Base-by-base conservation (phyloP, 2,888 invertebrate genomes). In the Synergus laeviventris region DNA sequence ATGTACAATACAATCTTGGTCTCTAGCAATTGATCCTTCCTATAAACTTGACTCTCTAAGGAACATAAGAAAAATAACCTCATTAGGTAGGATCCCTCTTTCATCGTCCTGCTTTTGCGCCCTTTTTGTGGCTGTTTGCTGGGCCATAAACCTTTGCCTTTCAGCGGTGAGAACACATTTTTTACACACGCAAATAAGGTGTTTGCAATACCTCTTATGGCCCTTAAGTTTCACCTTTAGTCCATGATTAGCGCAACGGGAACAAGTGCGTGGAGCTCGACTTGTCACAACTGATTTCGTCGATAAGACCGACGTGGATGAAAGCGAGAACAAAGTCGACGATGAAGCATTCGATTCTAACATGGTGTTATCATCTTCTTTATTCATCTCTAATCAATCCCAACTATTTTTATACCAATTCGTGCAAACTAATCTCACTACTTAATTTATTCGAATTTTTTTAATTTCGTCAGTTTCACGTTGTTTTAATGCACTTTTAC, bases 141-240 rank as follows among this genome's bases (percentile, higher is more conserved):
- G 92, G 78, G 97, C 97, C 97, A 97, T 98, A 77, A 97, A 96
- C 24, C 95, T 92, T 91, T 97, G 97, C 66, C 98, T 92, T 87
- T 97, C 97, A 0, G 96, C 96, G 0, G 97, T 97, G 77, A 97
- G 92, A 80, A 95, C 94, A 91, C 98, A 98, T 92, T 96, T 96
- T 83, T 95, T 95, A 91, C 98, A 98, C 80, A 92, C 94, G 91
- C 98, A 98, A 89, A 94, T 93, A 81, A 96, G 94, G 91, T 93
- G 97, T 87, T 94, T 94, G 93, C 98, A 98, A 92, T 97, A 97
- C 42, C 97, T 93, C 91, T 98, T 98, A 92, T 98, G 98, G 18
- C 97, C 97, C 91, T 97, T 97, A 82, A 98, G 93, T 91, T 95
- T 94, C 84, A 97, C 95, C 91, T 96, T 96, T 88, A 96, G 93